Base-by-base conservation (phyloP, 2,797 vertebrate species). In the Microctenopoma lineatum region DNA sequence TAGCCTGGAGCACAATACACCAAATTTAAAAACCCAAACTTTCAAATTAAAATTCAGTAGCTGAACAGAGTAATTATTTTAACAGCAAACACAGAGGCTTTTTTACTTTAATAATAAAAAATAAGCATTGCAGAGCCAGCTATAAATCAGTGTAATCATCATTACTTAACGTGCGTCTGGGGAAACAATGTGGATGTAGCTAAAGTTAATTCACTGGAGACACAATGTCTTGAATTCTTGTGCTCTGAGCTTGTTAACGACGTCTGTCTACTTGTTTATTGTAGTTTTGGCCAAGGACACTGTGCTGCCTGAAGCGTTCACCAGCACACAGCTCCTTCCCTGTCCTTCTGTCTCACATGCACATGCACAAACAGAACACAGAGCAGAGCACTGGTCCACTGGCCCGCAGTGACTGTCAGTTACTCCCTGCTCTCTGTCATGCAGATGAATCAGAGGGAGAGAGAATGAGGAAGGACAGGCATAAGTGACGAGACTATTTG, bases 371-470 rank as follows among this genome's bases (percentile, higher is more conserved):
- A 14, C 50, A 50, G 52, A 29, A 29, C 45, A 47, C 71, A 47
- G 39, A 66, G 75, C 27, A 39, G 45, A 62, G 66, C 1, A 50
- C 27, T 32, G 12, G 46, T 73, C 74, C 81, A 66, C 61, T 84
- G 78, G 84, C 79, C 77, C 41, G 27, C 68, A 66, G 79, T 70
- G 36, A 63, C 70, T 76, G 74, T 75, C 74, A 66, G 57, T 80
- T 74, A 52, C 72, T 47, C 69, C 79, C 61, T 14, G 34, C 80
- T 83, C 84, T 73, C 74, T 75, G 68, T 80, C 75, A 72, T 67
- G 57, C 52, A 52, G 80, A 84, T 85, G 81, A 86, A 85, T 81
- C 76, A 66, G 72, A 83, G 81, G 48, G 50, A 75, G 52, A 70
- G 69, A 71, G 52, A 25, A 84, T 55, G 46, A 45, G 47, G 67